Evolutionary conservation across 2,797 vertebrate genomes (phyloP), one percentile per base, ranked within the genome.

Genomic region (Hylomyscus alleni): DNA sequence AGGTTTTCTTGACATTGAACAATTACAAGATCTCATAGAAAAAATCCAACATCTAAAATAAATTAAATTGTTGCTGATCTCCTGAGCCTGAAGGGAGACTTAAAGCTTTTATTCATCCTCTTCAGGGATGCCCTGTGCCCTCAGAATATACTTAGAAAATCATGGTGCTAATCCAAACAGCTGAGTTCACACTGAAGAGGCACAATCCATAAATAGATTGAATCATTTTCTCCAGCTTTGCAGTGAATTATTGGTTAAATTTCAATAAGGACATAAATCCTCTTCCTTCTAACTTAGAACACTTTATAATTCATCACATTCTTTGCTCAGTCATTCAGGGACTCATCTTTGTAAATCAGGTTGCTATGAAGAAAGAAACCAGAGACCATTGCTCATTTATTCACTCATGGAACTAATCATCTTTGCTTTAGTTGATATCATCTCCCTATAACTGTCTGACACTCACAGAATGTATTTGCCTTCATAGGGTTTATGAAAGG

Each of bases 171-270:
- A 78, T 88, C 52, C 76, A 91, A 78, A 85, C 7, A 82, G 26
- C n/a, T 89, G 29, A 72, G 88, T 95, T 89, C 82, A 93, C 52
- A 89, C 19, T 83, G 76, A 73, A 90, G 60, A 93, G 82, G 75
- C 81, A 6, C 2, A 96, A 85, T 90, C 3, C 85, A 73, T 92
- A 90, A 93, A 91, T n/a, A 67, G 31, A 93, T 75, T 24, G 52
- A 92, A 31, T 60, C 29, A 94, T 92, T 93, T 94, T 47, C 58
- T 62, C 81, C 84, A 83, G 92, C 88, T 47, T 78, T n/a, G 0
- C 4, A n/a, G 73, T 72, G 67, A 93, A 92, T 91, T 80, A 93
- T 24, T 50, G 24, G 29, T 86, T 89, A 85, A 85, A 92, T 1
- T 69, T 88, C 52, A 93, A 88, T 14, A 82, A 89, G 29, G 69